Percentiles rank a stretch among this genome's conserved stretches.
Conservation (phyloP, 2,888 invertebrate species). For the Eledona agricola region DNA sequence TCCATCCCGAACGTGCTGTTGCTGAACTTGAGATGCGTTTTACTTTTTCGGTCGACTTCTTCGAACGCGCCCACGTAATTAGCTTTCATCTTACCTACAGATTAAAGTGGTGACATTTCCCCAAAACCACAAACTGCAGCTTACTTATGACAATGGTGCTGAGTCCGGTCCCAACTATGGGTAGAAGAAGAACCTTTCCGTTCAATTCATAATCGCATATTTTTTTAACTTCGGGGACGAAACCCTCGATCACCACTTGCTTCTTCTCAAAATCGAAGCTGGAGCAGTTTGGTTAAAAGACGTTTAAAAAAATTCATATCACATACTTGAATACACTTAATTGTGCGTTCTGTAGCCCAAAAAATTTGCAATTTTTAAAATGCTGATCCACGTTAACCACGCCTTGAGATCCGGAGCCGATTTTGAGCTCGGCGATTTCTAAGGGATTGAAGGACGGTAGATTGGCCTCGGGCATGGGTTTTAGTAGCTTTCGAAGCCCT, state of each 20-base stretch:
- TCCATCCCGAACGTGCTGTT: background rate
- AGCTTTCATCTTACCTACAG: slow-evolving; percentile 4
- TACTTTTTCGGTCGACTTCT: slow-evolving; percentile 1
- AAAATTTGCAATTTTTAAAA: slow-evolving; percentile 14
- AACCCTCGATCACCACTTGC: background rate
- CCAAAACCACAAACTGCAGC: background rate
- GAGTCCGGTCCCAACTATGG: slow-evolving; percentile 3
- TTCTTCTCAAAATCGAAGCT: slow-evolving; percentile 12
- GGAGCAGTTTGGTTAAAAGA: background rate
- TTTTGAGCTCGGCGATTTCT: slow-evolving; percentile 1
- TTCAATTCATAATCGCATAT: slow-evolving; percentile 9
- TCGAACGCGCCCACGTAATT: background rate
- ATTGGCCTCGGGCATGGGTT: slow-evolving; percentile 2
- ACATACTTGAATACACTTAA: slow-evolving; percentile 8
- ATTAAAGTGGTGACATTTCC: background rate
- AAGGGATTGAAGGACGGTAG: slow-evolving; percentile 3
- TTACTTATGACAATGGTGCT: slow-evolving; percentile 8
- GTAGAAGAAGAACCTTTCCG: slow-evolving; percentile 8
- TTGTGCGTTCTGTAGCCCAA: background rate
- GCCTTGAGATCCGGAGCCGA: slow-evolving; percentile 6
- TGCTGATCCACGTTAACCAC: slow-evolving; percentile 10
- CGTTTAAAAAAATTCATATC: background rate
- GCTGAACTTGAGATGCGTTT: slow-evolving; percentile 1
- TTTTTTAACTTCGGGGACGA: slow-evolving; percentile 4
- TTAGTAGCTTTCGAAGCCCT: background rate